Evolutionary conservation across 2,888 invertebrate genomes (phyloP).

Genomic region (Gasteruption jaculator): DNA sequence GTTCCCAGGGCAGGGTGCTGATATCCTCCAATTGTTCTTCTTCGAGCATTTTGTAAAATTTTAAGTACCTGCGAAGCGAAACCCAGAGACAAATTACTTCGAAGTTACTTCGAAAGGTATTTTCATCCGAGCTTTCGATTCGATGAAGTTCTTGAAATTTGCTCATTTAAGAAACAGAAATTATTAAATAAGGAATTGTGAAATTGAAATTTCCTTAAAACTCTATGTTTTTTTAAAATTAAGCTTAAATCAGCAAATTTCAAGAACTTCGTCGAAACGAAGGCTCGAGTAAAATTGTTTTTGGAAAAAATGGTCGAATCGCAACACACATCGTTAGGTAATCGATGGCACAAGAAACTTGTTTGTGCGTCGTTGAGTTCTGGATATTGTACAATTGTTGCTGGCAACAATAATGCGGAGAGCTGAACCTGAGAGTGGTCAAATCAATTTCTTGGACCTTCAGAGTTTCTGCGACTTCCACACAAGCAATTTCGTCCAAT

Average conservation of each 20-base stretch:
- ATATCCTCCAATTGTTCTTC: slow-evolving; percentile 40
- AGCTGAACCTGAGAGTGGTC: slow-evolving; percentile 54
- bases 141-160: too few relatives aligned
- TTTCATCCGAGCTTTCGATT: too few relatives aligned
- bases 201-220: too few relatives aligned
- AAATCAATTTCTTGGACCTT: slow-evolving; percentile 51
- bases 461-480: slow-evolving; percentile 30
- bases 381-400: slow-evolving; percentile 59
- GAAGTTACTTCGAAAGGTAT: neutral
- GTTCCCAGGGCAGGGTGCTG: slow-evolving; percentile 61
- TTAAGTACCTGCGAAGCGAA: slow-evolving; percentile 50
- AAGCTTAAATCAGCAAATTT: too few relatives aligned
- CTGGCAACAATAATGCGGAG: slow-evolving; percentile 54
- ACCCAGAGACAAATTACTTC: too few relatives aligned
- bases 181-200: too few relatives aligned
- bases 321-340: slow-evolving; percentile 58
- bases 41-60: slow-evolving; percentile 47
- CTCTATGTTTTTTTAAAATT: too few relatives aligned
- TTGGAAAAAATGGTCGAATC: slow-evolving; percentile 2
- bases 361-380: slow-evolving; percentile 61
- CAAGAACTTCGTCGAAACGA: slow-evolving; percentile 2
- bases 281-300: neutral
- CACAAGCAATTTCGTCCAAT: slow-evolving; percentile 29
- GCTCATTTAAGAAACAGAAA: too few relatives aligned
- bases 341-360: slow-evolving; percentile 57